A percentile compares a stretch with the other conserved stretches of the same genome.
phyloP scores from a whole-genome alignment of 2,113 vertebrate species.

The Chelonoidis abingdonii region DNA sequence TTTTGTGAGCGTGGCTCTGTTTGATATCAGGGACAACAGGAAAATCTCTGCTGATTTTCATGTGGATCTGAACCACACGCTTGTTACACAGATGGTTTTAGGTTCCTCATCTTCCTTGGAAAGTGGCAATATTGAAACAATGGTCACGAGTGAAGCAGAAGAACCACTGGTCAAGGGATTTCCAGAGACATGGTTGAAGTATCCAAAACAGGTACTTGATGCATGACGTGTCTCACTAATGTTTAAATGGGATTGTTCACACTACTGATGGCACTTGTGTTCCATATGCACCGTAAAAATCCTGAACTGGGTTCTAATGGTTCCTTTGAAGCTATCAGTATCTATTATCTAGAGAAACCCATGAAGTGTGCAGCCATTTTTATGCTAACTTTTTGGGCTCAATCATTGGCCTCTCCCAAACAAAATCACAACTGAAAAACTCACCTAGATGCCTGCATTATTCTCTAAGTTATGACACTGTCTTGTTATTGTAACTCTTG shows the following conservation, averaged over 20 bases:
- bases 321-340: not conserved
- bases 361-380: fast-evolving
- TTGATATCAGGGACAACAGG: conserved; percentile 89
- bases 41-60: conserved; percentile 98
- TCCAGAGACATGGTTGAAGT: conserved; percentile 91
- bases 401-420: not conserved
- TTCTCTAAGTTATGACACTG: not conserved
- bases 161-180: conserved; percentile 86
- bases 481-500: not conserved
- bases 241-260: not conserved
- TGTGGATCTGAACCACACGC: conserved; percentile 91
- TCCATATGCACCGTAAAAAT: not conserved
- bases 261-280: not conserved
- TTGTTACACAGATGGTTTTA: conserved; percentile 90
- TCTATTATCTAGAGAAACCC: not conserved
- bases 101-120: conserved; percentile 74
- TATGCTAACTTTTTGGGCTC: not conserved
- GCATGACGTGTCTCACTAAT: not conserved
- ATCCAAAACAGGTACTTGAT: conserved; percentile 91
- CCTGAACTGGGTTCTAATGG: not conserved
- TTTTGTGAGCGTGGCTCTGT: conserved; percentile 91
- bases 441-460: not conserved
- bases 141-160: conserved; percentile 81
- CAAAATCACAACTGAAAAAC: not conserved
- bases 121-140: conserved; percentile 81